Evolutionary conservation across 2,888 invertebrate genomes (phyloP).

Genomic region (Odontocerum albicorne): DNA sequence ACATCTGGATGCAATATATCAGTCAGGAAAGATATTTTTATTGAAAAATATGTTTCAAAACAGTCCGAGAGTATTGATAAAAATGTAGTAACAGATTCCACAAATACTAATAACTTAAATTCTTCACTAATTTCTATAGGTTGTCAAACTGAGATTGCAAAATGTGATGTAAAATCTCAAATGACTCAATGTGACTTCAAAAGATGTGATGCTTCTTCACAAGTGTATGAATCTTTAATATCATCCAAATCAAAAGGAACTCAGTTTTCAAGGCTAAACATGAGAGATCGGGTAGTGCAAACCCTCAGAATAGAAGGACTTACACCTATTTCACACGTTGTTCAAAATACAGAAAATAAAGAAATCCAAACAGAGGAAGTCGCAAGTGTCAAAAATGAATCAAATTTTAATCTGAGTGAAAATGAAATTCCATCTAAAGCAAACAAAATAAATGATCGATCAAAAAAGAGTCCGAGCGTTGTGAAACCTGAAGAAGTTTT

Average conservation of each 20-base stretch:
- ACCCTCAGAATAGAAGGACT: conserved; percentile 18
- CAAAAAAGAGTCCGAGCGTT: conserved; percentile 45
- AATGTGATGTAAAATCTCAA: conserved; percentile 15
- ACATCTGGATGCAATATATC: conserved; percentile 4
- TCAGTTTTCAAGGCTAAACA: conserved; percentile 13
- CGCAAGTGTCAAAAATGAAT: conserved; percentile 1
- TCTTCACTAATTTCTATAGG: background rate
- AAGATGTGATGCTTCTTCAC: conserved; percentile 29
- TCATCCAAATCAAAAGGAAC: conserved; percentile 31
- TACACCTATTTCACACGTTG: background rate
- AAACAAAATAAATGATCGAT: conserved; percentile 41
- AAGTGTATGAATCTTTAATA: conserved; percentile 33
- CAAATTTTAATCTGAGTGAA: background rate
- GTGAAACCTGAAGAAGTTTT: conserved; percentile 46
- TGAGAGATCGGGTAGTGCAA: conserved; percentile 23
- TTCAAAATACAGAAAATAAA: conserved; percentile 3
- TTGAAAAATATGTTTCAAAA: background rate
- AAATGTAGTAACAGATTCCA: background rate
- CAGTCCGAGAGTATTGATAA: background rate
- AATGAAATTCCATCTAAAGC: conserved; percentile 44
- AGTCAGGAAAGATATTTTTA: conserved; percentile 18
- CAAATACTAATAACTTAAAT: background rate
- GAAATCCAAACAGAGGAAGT: conserved; percentile 40
- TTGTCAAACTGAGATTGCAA: conserved; percentile 1
- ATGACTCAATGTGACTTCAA: conserved; percentile 28